phyloP scores from a whole-genome alignment of 2,797 vertebrate genomes.

The Mareca penelope region DNA sequence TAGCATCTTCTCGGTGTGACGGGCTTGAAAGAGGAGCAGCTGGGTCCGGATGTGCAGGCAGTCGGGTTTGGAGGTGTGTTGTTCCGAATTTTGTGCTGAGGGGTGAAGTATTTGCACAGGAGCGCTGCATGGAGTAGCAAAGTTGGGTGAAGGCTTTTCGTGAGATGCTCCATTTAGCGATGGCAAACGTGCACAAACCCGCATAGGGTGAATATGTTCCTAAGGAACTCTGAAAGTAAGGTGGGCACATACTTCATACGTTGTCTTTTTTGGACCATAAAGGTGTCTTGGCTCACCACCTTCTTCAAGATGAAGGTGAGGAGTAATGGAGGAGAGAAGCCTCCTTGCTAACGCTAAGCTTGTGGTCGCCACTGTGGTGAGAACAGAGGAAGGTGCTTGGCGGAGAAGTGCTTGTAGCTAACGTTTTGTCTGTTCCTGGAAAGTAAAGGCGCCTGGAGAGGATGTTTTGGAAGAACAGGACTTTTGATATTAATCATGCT shows the following conservation, averaged over 20 bases:
- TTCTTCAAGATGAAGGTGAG: neutral
- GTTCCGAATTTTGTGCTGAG: neutral
- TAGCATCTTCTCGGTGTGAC: neutral
- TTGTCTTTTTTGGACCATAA: neutral
- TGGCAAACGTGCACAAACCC: neutral
- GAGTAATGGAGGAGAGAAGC: neutral
- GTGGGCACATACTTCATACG: rapidly evolving
- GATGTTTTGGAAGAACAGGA: conserved; percentile 10
- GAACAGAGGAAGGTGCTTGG: neutral
- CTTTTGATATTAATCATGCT: neutral
- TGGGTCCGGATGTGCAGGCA: neutral
- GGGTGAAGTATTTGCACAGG: neutral
- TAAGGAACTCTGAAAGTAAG: neutral
- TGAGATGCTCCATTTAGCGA: neutral
- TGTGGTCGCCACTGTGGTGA: neutral
- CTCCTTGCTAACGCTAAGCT: neutral
- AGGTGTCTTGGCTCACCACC: neutral
- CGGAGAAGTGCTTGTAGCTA: neutral
- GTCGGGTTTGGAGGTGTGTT: too few relatives aligned
- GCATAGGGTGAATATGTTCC: neutral
- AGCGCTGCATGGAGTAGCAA: neutral
- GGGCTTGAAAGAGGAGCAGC: neutral
- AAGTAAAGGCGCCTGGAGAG: conserved; percentile 15
- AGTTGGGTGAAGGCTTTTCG: neutral
- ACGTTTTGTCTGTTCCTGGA: neutral